These are phyloP conservation scores for Trichogramma pretiosum DNA, from an alignment of 1,140 invertebrate species.

Conservation along the genomic window DNA sequence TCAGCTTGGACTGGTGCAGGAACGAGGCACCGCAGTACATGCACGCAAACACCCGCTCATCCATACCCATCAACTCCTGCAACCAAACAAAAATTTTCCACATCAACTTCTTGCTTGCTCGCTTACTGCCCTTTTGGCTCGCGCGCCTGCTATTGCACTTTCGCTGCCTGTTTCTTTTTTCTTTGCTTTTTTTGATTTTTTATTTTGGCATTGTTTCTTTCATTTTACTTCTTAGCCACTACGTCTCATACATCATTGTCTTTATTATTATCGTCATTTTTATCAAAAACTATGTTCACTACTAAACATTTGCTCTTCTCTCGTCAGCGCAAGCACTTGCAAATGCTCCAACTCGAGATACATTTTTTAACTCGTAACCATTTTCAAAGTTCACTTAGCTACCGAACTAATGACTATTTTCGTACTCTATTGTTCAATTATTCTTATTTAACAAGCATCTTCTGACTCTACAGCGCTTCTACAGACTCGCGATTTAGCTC, in stretches of 20 bases:
- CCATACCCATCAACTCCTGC: constrained; percentile 76
- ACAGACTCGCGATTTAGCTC: no score
- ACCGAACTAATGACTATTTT: no score
- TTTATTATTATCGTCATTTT: neutral
- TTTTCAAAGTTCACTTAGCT: neutral
- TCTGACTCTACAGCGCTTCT: no score
- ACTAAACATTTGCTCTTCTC: no score
- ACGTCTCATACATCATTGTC: neutral
- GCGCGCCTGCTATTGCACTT: constrained; percentile 11
- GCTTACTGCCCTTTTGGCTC: constrained; percentile 21
- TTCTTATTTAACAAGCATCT: no score
- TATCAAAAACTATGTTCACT: no score
- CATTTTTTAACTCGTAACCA: neutral
- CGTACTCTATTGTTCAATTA: no score
- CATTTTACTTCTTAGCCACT: neutral
- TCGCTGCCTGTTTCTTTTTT: constrained; percentile 11
- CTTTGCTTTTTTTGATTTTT: constrained; percentile 13
- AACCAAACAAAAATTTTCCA: constrained; percentile 76
- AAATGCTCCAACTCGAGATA: no score
- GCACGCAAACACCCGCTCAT: constrained; percentile 64
- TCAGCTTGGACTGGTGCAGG: constrained; percentile 80
- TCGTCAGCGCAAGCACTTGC: no score
- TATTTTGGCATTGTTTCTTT: constrained; percentile 12
- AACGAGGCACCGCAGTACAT: constrained; percentile 80
- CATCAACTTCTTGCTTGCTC: constrained; percentile 74